A percentile compares a stretch with the other conserved stretches of the same genome.
phyloP scores from a whole-genome alignment of 2,797 vertebrate species.

The Setipinna tenuifilis region DNA sequence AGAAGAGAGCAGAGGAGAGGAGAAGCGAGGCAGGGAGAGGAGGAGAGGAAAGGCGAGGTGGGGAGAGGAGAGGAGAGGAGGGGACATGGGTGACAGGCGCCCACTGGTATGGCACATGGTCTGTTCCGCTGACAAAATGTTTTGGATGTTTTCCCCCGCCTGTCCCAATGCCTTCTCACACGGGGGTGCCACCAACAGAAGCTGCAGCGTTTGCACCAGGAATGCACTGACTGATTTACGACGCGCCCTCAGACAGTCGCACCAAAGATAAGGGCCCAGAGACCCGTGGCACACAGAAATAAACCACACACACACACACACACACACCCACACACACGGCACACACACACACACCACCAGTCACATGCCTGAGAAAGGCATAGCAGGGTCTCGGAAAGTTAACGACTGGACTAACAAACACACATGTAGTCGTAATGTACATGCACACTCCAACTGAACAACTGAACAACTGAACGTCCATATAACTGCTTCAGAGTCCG shows the following conservation, averaged over 20 bases:
- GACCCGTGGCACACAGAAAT: neutral
- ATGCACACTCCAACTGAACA: neutral
- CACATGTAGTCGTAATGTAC: neutral
- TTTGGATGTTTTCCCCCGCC: slow-evolving; percentile 34
- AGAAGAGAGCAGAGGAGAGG: too few species aligned
- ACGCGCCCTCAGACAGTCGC: neutral
- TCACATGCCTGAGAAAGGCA: neutral
- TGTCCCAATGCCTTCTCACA: slow-evolving; percentile 60
- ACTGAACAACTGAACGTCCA: neutral
- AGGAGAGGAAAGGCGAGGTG: neutral
- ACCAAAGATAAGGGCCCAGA: neutral
- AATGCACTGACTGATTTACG: slow-evolving; percentile 58
- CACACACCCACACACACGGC: too few species aligned
- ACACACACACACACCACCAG: neutral
- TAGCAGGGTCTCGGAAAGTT: neutral
- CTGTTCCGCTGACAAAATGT: slow-evolving; percentile 39
- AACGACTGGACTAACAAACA: neutral
- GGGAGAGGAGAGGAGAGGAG: neutral
- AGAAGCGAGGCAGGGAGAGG: neutral
- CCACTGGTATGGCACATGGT: slow-evolving; percentile 9
- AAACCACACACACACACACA: neutral
- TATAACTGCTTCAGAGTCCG: neutral
- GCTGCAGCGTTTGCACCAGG: slow-evolving; percentile 68
- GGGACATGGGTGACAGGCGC: neutral
- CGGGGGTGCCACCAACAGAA: slow-evolving; percentile 62